Conservation (phyloP, 2,113 vertebrate genomes). For the Myotis davidii region DNA sequence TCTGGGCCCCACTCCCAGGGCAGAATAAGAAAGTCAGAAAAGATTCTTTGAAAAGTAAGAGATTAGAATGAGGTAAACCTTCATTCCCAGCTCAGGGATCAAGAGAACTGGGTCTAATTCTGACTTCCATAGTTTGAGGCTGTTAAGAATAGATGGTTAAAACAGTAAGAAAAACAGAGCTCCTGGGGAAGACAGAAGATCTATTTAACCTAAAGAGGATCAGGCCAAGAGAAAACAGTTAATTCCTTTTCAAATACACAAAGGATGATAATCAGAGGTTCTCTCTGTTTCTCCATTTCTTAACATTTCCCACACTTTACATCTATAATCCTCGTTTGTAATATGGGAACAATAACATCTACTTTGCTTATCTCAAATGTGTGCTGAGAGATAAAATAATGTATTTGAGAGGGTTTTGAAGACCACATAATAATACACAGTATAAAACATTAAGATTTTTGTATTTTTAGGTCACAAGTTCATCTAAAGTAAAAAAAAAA, state of each 20-base stretch:
- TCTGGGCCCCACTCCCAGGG: not conserved
- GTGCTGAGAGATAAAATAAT: not conserved
- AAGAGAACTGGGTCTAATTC: conserved; percentile 41
- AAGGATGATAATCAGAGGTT: not conserved
- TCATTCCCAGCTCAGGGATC: not conserved
- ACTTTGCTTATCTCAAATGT: conserved; percentile 35
- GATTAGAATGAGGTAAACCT: not conserved
- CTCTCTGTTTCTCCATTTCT: conserved; percentile 24
- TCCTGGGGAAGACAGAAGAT: not conserved
- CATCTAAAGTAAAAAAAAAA: not conserved
- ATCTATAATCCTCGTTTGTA: not conserved
- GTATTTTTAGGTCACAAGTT: not conserved
- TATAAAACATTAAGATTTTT: conserved; percentile 15
- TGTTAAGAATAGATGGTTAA: conserved; percentile 27
- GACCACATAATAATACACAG: not conserved
- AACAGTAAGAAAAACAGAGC: not conserved
- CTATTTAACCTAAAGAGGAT: conserved; percentile 40
- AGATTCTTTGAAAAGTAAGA: conserved; percentile 35
- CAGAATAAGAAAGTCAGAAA: not conserved
- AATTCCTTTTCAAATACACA: conserved; percentile 47
- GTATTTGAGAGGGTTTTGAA: not conserved
- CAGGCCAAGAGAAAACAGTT: conserved; percentile 39
- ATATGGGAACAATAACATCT: conserved; percentile 18
- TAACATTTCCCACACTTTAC: not conserved
- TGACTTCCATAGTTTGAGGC: conserved; percentile 7